Evolutionary conservation across 1,140 invertebrate genomes (phyloP).

Genomic region (Pseudobourletiella spinata): DNA sequence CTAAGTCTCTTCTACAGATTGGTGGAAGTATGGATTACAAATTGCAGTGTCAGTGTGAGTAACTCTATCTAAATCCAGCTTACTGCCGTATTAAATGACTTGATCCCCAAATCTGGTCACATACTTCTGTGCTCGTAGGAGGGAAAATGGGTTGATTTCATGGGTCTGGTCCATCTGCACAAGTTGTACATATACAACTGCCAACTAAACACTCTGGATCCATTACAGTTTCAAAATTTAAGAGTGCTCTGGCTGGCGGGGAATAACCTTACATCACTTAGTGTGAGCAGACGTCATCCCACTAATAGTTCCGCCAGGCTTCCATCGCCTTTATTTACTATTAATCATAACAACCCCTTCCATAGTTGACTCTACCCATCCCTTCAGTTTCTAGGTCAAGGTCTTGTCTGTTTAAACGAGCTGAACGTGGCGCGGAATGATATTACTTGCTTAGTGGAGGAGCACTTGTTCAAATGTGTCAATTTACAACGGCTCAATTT

Average conservation of each 20-base stretch:
- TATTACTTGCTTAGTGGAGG: conserved; percentile 14
- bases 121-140: no score
- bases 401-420: conserved; percentile 13
- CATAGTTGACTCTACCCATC: no score
- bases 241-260: conserved; percentile 20
- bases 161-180: conserved; percentile 15
- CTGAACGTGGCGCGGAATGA: conserved; percentile 23
- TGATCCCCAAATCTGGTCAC: no score
- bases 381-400: conserved; percentile 27
- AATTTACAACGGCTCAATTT: conserved; percentile 17
- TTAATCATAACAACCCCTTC: no score
- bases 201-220: conserved; percentile 15
- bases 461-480: conserved; percentile 14
- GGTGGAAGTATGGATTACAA: conserved; percentile 23
- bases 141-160: conserved; percentile 10
- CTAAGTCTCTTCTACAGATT: conserved; percentile 22
- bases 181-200: conserved; percentile 23
- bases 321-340: no score
- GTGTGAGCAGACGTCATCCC: conserved; percentile 17
- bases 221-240: conserved; percentile 20
- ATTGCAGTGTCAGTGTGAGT: conserved; percentile 20
- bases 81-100: no score
- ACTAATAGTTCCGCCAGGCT: no score
- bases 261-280: conserved; percentile 21
- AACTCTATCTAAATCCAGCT: no score